Percentiles rank a stretch among this genome's conserved stretches.
Evolutionary conservation across 2,888 invertebrate genomes (phyloP).

Genomic region (Agriotes lineatus): DNA sequence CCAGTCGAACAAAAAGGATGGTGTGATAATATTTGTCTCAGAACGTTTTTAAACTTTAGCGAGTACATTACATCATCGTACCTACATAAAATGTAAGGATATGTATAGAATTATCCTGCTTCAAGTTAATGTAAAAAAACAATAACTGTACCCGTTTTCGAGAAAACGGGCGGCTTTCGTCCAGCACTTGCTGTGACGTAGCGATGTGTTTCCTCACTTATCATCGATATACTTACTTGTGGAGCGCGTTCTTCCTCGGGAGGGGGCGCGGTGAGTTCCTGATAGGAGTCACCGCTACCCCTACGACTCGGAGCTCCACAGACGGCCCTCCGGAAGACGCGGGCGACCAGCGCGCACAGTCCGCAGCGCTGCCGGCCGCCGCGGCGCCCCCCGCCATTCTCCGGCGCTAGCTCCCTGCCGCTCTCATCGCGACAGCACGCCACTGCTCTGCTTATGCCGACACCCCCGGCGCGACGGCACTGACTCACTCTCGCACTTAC

Average conservation of each 20-base stretch:
- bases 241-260: constrained; percentile 57
- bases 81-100: too few relatives aligned
- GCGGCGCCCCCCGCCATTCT: constrained; percentile 60
- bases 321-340: constrained; percentile 77
- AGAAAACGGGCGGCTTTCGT: too few relatives aligned
- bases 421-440: constrained; percentile 64
- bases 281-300: constrained; percentile 79
- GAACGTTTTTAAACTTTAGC: too few relatives aligned
- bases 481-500: constrained; percentile 20
- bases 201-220: too few relatives aligned
- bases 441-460: constrained; percentile 64
- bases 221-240: constrained; percentile 45
- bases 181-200: too few relatives aligned
- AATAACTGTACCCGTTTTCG: too few relatives aligned
- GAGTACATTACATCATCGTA: too few relatives aligned
- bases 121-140: too few relatives aligned
- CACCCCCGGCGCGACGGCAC: constrained; percentile 47
- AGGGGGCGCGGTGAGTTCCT: constrained; percentile 70
- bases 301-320: constrained; percentile 78
- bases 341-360: constrained; percentile 77
- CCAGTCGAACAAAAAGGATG: too few relatives aligned
- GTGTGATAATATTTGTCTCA: too few relatives aligned
- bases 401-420: constrained; percentile 63
- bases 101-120: too few relatives aligned
- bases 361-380: constrained; percentile 74